A percentile compares a stretch with the other conserved stretches of the same genome.
phyloP scores from a whole-genome alignment of 2,888 invertebrate genomes.

The Sepiola atlantica region DNA sequence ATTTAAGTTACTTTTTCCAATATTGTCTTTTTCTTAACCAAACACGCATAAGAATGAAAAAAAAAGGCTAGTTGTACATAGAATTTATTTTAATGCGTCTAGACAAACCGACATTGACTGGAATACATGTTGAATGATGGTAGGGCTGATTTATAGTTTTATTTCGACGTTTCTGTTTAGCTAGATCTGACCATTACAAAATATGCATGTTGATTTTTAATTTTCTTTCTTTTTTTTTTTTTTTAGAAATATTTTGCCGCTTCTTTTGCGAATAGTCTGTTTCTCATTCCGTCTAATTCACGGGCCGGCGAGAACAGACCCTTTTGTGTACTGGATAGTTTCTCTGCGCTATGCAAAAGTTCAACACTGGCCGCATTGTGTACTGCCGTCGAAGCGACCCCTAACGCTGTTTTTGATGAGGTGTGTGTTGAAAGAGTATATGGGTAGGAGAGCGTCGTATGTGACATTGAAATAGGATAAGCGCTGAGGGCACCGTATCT shows the following conservation, averaged over 20 bases:
- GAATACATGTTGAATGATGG: too few species aligned
- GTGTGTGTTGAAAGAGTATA: slow-evolving; percentile 64
- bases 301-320: slow-evolving; percentile 67
- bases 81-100: too few species aligned
- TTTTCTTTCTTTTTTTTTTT: background rate
- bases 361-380: slow-evolving; percentile 46
- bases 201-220: too few species aligned
- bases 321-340: slow-evolving; percentile 58
- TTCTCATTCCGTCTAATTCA: slow-evolving; percentile 65
- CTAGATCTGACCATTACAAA: too few species aligned
- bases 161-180: too few species aligned
- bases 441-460: slow-evolving; percentile 68
- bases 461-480: slow-evolving; percentile 62
- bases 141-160: too few species aligned
- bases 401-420: slow-evolving; percentile 56
- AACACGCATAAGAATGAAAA: too few species aligned
- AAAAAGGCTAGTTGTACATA: too few species aligned
- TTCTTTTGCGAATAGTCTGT: slow-evolving; percentile 49
- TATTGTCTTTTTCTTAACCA: too few species aligned
- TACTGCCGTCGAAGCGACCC: slow-evolving; percentile 49
- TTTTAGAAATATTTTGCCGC: slow-evolving; percentile 43
- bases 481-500: slow-evolving; percentile 61
- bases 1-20: too few species aligned
- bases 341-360: slow-evolving; percentile 54
- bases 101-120: too few species aligned